Percentiles rank a stretch among this genome's conserved stretches.
Conservation (phyloP, 1,140 invertebrate species). For the Stenopsyche tienmushanensis region DNA sequence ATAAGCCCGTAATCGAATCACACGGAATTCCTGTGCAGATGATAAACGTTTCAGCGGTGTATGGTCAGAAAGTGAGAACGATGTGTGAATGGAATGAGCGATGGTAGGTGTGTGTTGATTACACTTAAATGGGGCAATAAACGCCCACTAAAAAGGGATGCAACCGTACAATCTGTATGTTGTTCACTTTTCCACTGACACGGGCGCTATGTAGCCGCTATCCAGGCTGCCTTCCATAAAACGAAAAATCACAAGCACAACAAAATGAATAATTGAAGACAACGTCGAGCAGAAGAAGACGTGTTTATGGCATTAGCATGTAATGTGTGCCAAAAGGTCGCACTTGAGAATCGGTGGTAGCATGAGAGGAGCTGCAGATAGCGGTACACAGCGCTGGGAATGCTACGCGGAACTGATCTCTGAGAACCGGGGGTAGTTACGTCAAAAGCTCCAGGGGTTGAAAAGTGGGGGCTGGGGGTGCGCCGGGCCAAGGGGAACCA, state of each 20-base stretch:
- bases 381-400: slow-evolving; percentile 44
- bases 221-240: too few species aligned
- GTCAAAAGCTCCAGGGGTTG: slow-evolving; percentile 49
- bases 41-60: neutral
- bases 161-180: neutral
- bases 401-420: slow-evolving; percentile 56
- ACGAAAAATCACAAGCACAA: too few species aligned
- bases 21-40: neutral
- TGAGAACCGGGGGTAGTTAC: slow-evolving; percentile 53
- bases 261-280: too few species aligned
- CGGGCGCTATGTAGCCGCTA: neutral
- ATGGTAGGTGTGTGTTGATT: neutral
- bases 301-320: neutral
- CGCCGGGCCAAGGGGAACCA: slow-evolving; percentile 44
- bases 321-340: neutral
- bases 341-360: neutral
- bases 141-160: neutral
- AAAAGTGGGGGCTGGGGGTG: neutral
- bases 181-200: neutral
- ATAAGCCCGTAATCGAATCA: neutral
- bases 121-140: neutral
- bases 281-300: too few species aligned
- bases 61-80: too few species aligned
- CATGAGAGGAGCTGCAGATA: neutral
- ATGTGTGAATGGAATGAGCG: neutral